phyloP scores from a whole-genome alignment of 2,113 vertebrate species.

The Zapornia atra region DNA sequence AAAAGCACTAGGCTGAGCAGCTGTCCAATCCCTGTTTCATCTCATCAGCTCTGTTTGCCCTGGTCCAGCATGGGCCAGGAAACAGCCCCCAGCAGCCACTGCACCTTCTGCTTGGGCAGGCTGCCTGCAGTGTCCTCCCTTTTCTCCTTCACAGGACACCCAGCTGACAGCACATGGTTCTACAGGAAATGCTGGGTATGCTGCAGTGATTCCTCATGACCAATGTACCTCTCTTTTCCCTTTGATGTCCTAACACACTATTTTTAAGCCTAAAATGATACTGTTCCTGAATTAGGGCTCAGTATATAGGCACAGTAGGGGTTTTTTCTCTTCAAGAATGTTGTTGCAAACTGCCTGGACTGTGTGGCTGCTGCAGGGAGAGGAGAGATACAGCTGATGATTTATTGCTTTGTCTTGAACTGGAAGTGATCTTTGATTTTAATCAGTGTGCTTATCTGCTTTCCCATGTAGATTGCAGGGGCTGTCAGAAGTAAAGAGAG shows the following conservation, averaged over 20 bases:
- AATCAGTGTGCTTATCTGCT: background rate
- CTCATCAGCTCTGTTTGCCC: background rate
- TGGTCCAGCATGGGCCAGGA: background rate
- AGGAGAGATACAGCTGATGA: background rate
- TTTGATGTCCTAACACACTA: background rate
- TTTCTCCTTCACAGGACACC: slow-evolving; percentile 26
- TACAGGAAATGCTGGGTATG: background rate
- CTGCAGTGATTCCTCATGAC: background rate
- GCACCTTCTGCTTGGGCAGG: background rate
- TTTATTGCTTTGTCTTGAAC: slow-evolving; percentile 5
- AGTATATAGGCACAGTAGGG: background rate
- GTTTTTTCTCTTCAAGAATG: background rate
- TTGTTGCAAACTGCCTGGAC: background rate
- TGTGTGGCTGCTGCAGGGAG: background rate
- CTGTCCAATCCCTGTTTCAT: background rate
- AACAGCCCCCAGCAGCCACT: background rate
- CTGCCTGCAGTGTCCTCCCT: slow-evolving; percentile 50
- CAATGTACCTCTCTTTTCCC: background rate
- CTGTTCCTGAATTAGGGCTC: background rate
- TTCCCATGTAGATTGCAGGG: background rate
- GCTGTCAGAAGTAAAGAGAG: background rate
- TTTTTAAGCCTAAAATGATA: slow-evolving; percentile 1
- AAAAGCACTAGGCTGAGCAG: background rate
- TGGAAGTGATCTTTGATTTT: background rate
- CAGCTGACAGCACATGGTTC: slow-evolving; percentile 7